These are phyloP conservation scores for Uromys caudimaculatus DNA, from an alignment of 2,797 vertebrate genomes.

Conservation along the genomic window DNA sequence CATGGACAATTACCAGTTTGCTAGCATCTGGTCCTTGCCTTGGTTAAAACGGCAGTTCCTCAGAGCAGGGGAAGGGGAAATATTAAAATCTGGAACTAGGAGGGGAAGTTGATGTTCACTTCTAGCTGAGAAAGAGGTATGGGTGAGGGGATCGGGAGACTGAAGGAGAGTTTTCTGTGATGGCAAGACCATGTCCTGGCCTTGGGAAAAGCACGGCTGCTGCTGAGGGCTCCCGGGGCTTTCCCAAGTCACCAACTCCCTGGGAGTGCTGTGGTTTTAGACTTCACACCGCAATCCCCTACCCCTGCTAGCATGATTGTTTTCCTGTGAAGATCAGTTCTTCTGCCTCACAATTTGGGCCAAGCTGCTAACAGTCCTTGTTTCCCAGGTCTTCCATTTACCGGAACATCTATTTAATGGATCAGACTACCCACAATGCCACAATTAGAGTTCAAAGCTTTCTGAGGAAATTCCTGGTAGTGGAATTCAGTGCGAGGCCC, in stretches of 20 bases:
- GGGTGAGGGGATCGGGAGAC: background rate
- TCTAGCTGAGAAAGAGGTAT: background rate
- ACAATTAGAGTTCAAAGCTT: constrained; percentile 8
- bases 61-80: background rate
- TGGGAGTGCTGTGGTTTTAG: background rate
- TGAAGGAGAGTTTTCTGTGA: background rate
- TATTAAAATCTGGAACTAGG: background rate
- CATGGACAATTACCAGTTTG: background rate
- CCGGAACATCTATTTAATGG: background rate
- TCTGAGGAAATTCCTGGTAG: background rate
- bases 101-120: background rate
- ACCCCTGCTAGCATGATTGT: background rate
- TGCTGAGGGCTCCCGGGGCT: too few relatives aligned
- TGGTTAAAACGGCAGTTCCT: background rate
- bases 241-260: background rate
- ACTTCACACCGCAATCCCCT: background rate
- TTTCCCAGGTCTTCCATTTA: background rate
- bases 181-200: background rate
- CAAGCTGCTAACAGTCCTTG: background rate
- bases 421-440: background rate
- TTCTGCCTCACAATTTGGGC: background rate
- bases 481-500: background rate
- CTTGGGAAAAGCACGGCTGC: too few relatives aligned
- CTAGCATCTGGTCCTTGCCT: background rate
- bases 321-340: background rate